phyloP scores from a whole-genome alignment of 2,113 vertebrate species.

The Bagarius yarrelli region DNA sequence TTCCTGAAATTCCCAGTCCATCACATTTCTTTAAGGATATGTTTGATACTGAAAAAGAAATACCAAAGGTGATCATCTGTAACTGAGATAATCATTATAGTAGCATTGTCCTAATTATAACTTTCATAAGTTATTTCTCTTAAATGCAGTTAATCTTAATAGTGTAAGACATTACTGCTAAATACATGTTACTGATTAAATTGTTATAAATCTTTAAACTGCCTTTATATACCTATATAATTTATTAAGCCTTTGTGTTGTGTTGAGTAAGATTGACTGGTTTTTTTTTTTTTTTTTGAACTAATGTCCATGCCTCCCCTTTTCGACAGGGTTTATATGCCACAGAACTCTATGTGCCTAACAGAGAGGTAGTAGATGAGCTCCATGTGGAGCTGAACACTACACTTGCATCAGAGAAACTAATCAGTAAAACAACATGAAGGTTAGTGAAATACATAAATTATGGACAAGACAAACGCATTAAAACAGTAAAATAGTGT shows the following conservation, averaged over 20 bases:
- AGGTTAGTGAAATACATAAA: not conserved
- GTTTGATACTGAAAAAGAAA: conserved; percentile 36
- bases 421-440: not conserved
- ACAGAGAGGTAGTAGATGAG: conserved; percentile 51
- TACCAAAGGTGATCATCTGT: not conserved
- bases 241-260: too few relatives aligned
- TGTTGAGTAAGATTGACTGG: too few relatives aligned
- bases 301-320: not conserved
- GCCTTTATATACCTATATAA: not conserved
- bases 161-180: not conserved
- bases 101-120: not conserved
- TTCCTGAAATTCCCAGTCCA: conserved; percentile 61
- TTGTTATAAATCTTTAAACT: not conserved
- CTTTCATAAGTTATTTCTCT: not conserved
- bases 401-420: not conserved
- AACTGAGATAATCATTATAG: not conserved
- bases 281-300: too few relatives aligned
- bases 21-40: conserved; percentile 63
- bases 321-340: not conserved
- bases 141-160: not conserved
- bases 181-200: not conserved
- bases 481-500: not conserved
- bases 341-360: conserved; percentile 40
- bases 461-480: too few relatives aligned
- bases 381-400: not conserved